Evolutionary conservation across 2,888 invertebrate genomes (phyloP).

Genomic region (Fragum sueziense): DNA sequence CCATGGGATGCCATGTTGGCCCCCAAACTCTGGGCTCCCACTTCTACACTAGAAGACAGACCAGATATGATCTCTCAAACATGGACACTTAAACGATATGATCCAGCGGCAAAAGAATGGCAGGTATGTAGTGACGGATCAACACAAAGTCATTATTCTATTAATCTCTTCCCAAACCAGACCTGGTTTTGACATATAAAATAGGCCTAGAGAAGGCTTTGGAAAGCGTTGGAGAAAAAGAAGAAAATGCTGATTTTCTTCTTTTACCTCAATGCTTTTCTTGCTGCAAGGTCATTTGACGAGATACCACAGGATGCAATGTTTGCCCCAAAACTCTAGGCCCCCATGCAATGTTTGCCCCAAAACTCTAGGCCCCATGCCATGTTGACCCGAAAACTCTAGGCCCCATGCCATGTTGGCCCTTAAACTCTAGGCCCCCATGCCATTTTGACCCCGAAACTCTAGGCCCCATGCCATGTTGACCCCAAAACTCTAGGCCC

Average conservation of each 20-base stretch:
- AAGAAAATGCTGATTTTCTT: neutral
- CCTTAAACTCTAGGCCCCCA: too few relatives aligned
- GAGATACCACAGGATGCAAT: constrained; percentile 80
- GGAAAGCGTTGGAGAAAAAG: neutral
- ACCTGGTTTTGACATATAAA: neutral
- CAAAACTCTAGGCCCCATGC: too few relatives aligned
- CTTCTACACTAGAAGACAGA: constrained; percentile 73
- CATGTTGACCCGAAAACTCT: too few relatives aligned
- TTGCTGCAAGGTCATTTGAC: constrained; percentile 71
- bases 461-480: too few relatives aligned
- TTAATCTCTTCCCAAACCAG: neutral
- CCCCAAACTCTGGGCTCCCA: constrained; percentile 74
- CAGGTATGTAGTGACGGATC: too few relatives aligned
- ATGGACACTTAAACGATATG: constrained; percentile 75
- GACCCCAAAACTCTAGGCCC: too few relatives aligned
- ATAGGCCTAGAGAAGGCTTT: too few relatives aligned
- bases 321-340: too few relatives aligned
- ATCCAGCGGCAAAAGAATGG: constrained; percentile 77
- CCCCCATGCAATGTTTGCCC: too few relatives aligned
- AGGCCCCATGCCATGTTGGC: too few relatives aligned
- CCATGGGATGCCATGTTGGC: constrained; percentile 79
- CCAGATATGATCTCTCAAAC: constrained; percentile 79
- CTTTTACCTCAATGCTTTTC: neutral
- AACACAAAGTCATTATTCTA: too few relatives aligned
- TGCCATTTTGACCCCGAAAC: too few relatives aligned